These are phyloP conservation scores for Datnioides undecimradiatus DNA, from an alignment of 2,113 vertebrate species.

Conservation along the genomic window DNA sequence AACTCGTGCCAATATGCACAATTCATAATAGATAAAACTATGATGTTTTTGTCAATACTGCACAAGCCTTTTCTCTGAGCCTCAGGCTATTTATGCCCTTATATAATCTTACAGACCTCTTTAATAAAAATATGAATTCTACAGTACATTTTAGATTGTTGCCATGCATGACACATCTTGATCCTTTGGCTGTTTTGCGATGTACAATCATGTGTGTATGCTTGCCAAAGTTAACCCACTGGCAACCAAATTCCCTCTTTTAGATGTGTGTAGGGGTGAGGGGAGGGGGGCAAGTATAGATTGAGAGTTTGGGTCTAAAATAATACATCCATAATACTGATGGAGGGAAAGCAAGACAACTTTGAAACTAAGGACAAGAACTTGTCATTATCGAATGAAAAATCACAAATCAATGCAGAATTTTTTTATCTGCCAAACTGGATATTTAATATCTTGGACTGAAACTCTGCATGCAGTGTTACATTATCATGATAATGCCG, in stretches of 20 bases:
- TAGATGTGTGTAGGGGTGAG: background rate
- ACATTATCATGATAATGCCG: constrained; percentile 31
- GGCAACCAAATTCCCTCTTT: background rate
- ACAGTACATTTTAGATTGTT: constrained; percentile 17
- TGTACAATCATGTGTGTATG: background rate
- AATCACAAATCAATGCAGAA: background rate
- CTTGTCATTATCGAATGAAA: background rate
- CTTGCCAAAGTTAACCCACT: constrained; percentile 5
- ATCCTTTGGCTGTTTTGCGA: constrained; percentile 32
- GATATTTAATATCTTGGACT: background rate
- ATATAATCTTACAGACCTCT: constrained; percentile 2
- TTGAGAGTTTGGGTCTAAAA: background rate
- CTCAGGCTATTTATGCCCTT: background rate
- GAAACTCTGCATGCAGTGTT: background rate
- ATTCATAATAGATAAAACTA: background rate
- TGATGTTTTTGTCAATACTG: constrained; percentile 25
- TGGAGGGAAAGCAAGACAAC: background rate
- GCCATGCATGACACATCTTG: background rate
- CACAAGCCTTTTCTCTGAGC: background rate
- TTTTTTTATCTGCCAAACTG: background rate
- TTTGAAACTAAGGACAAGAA: background rate
- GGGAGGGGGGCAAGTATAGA: background rate
- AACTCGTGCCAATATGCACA: background rate
- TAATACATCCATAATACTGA: background rate
- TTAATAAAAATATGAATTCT: constrained; percentile 18